These are phyloP conservation scores for Limanda limanda DNA, from an alignment of 2,113 vertebrate species.

Conservation along the genomic window DNA sequence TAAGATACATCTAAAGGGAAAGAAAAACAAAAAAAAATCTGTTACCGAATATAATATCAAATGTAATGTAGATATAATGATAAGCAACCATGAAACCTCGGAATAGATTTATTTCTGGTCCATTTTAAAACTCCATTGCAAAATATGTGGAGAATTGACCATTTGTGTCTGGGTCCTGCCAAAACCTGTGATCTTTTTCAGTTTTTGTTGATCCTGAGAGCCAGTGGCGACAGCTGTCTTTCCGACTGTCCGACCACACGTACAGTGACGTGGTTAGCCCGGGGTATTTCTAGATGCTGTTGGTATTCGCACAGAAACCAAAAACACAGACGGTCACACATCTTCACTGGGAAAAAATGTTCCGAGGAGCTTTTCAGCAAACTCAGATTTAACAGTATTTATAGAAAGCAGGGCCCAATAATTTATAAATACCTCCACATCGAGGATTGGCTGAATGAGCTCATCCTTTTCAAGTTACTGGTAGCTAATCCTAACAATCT, in stretches of 20 bases:
- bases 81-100: neutral
- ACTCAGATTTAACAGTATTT: conserved; percentile 38
- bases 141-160: neutral
- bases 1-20: neutral
- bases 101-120: neutral
- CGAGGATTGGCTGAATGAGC: conserved; percentile 7
- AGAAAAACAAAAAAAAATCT: neutral
- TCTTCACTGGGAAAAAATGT: conserved; percentile 53
- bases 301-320: conserved; percentile 62
- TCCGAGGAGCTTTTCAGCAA: conserved; percentile 42
- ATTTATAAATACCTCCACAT: conserved; percentile 8
- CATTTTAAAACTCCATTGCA: neutral
- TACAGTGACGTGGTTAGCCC: conserved; percentile 50
- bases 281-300: conserved; percentile 68
- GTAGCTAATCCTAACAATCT: conserved; percentile 20
- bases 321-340: conserved; percentile 60
- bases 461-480: conserved; percentile 17
- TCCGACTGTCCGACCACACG: conserved; percentile 57
- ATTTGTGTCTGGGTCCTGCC: conserved; percentile 21
- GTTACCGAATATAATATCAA: neutral
- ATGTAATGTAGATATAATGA: neutral
- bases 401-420: conserved; percentile 22
- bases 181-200: conserved; percentile 26
- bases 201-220: conserved; percentile 30
- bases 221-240: conserved; percentile 62